phyloP scores from a whole-genome alignment of 2,797 vertebrate genomes.

The Hirundo rustica region DNA sequence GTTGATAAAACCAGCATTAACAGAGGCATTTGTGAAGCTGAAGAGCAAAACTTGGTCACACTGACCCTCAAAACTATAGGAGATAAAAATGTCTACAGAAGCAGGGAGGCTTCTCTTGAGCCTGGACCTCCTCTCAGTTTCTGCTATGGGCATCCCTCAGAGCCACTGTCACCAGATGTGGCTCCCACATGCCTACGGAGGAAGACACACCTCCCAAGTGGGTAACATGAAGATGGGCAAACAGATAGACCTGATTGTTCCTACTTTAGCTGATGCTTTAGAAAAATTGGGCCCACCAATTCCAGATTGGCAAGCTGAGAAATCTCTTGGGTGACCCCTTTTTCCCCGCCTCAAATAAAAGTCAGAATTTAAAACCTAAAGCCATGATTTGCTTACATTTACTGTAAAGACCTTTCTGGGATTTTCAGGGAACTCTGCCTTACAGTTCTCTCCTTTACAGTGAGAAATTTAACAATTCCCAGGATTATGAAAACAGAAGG shows the following conservation, averaged over 20 bases:
- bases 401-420: neutral
- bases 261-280: neutral
- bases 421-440: neutral
- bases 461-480: neutral
- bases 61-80: neutral
- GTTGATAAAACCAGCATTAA: neutral
- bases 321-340: neutral
- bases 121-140: neutral
- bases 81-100: neutral
- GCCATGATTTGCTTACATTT: neutral
- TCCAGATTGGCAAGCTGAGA: neutral
- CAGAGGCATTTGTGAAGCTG: neutral
- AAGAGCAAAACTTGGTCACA: neutral
- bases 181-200: fast-evolving
- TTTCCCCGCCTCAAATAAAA: neutral
- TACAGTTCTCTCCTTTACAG: neutral
- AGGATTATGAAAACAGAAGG: neutral
- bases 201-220: neutral
- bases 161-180: neutral
- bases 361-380: neutral
- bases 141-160: neutral
- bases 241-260: neutral
- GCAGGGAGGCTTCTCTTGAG: neutral
- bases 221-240: neutral
- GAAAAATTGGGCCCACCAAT: neutral